Conservation (phyloP, 2,888 invertebrate species). For the Spodoptera exigua region DNA sequence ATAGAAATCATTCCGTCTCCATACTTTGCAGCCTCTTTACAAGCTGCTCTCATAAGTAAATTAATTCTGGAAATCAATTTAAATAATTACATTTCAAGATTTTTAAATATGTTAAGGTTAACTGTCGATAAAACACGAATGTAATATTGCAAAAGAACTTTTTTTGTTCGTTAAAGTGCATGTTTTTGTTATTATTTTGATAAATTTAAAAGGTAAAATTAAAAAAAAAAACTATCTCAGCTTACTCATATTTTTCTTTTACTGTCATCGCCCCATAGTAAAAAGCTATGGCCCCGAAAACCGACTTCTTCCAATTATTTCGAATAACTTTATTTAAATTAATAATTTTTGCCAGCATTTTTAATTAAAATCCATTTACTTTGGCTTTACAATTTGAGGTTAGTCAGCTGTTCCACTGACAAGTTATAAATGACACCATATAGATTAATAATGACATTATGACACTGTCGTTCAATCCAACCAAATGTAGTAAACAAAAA, state of each 20-base stretch:
- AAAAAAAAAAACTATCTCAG: constrained; percentile 24
- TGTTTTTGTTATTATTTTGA: no score
- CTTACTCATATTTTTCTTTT: constrained; percentile 93
- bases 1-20: constrained; percentile 91
- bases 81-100: no score
- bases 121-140: no score
- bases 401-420: constrained; percentile 56
- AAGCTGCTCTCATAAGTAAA: constrained; percentile 93
- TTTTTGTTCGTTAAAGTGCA: no score
- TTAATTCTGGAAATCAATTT: constrained; percentile 90
- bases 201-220: no score
- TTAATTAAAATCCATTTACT: background rate
- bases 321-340: constrained; percentile 91
- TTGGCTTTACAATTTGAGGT: constrained; percentile 36
- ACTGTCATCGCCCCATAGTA: constrained; percentile 92
- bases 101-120: no score
- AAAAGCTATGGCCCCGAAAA: constrained; percentile 91
- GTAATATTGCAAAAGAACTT: no score
- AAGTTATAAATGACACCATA: background rate
- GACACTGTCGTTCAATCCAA: no score
- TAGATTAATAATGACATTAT: no score
- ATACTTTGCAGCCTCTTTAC: constrained; percentile 92
- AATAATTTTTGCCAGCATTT: constrained; percentile 78
- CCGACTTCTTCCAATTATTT: constrained; percentile 97
- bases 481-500: no score